phyloP scores from a whole-genome alignment of 2,797 vertebrate genomes.

The Hafferia zeledoni region DNA sequence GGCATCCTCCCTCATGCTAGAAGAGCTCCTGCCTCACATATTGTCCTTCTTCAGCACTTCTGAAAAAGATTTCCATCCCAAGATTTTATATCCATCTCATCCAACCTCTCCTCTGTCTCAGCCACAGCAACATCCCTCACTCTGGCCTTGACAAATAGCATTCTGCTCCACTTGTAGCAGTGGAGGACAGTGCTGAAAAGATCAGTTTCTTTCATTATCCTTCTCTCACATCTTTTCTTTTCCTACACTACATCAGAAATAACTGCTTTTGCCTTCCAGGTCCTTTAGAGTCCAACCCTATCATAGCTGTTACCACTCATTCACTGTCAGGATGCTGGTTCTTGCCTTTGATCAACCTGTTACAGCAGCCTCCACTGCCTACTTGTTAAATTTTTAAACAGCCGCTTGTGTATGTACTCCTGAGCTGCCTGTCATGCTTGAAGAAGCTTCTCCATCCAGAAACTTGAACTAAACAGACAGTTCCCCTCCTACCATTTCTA shows the following conservation, averaged over 20 bases:
- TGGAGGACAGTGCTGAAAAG: conserved; percentile 1
- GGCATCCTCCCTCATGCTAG: not conserved
- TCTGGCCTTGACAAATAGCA: not conserved
- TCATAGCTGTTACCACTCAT: conserved; percentile 9
- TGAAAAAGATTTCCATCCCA: not conserved
- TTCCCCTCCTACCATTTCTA: not conserved
- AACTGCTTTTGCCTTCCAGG: conserved; percentile 29
- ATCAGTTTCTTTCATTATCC: conserved; percentile 35
- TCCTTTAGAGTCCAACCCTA: conserved; percentile 30
- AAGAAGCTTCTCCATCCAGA: not conserved
- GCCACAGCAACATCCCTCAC: not conserved
- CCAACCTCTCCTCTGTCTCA: not conserved
- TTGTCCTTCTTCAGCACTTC: not conserved
- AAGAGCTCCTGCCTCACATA: not conserved
- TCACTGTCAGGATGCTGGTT: conserved; percentile 42
- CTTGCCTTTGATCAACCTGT: conserved; percentile 52
- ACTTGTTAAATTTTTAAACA: conserved; percentile 65
- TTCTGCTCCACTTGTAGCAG: not conserved
- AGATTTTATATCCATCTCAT: not conserved
- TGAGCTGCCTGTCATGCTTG: conserved; percentile 49
- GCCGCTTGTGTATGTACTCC: conserved; percentile 38
- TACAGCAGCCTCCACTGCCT: conserved; percentile 33
- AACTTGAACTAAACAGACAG: conserved; percentile 22
- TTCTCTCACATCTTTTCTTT: not conserved
- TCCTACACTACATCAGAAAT: conserved; percentile 36